Conservation (phyloP, 2,888 invertebrate genomes). For the Catocala fraxini region DNA sequence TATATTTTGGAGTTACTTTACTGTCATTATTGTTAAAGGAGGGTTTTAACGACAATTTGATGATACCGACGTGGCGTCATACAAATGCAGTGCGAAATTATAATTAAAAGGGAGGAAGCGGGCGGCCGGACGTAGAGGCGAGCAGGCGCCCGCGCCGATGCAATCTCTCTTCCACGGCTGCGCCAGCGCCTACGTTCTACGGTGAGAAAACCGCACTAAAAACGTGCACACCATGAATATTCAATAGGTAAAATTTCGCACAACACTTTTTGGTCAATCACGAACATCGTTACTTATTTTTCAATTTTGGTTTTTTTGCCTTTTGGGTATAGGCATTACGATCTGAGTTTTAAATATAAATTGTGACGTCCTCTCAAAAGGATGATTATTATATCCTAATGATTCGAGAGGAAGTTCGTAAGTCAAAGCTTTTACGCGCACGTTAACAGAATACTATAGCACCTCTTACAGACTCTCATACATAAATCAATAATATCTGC, state of each 20-base stretch:
- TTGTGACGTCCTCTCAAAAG: background rate
- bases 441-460: conserved; percentile 34
- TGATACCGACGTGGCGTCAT: conserved; percentile 52
- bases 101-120: conserved; percentile 83
- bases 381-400: conserved; percentile 19
- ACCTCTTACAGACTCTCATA: conserved; percentile 56
- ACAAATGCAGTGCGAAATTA: conserved; percentile 73
- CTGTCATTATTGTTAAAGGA: conserved; percentile 51
- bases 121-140: conserved; percentile 73
- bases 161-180: conserved; percentile 70
- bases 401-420: conserved; percentile 33
- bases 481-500: conserved; percentile 72
- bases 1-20: conserved; percentile 17
- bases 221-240: conserved; percentile 70
- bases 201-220: conserved; percentile 76
- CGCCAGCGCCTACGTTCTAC: conserved; percentile 47
- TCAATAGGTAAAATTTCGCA: conserved; percentile 69
- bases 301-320: too few species aligned
- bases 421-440: conserved; percentile 33
- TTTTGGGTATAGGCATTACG: too few species aligned
- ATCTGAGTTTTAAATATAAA: too few species aligned
- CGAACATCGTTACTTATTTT: too few species aligned
- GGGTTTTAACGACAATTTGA: conserved; percentile 44
- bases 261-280: conserved; percentile 44
- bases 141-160: conserved; percentile 75